These are phyloP conservation scores for Aphaenogaster ashmeadi DNA, from an alignment of 1,140 invertebrate genomes.

Conservation along the genomic window DNA sequence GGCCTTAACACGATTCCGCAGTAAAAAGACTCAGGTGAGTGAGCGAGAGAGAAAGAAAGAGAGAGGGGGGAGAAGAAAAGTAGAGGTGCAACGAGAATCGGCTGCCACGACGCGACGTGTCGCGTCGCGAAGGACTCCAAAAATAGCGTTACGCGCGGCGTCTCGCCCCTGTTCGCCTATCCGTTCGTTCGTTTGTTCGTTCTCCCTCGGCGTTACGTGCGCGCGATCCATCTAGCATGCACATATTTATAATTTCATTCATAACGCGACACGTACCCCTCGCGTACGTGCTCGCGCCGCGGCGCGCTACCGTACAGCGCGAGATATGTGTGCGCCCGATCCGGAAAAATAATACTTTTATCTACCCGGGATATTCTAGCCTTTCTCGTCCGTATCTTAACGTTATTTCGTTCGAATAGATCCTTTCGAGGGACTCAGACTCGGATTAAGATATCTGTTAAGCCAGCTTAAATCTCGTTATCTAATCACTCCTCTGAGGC, in stretches of 20 bases:
- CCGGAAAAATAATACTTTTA: not conserved
- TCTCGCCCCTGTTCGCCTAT: not conserved
- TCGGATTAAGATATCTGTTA: not conserved
- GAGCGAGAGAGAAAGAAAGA: not conserved
- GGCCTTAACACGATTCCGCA: slow-evolving; percentile 24
- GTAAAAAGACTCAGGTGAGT: not conserved
- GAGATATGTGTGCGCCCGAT: not conserved
- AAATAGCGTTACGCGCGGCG: slow-evolving; percentile 63
- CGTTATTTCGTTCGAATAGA: not conserved
- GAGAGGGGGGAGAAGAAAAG: not conserved
- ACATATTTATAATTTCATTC: slow-evolving; percentile 80
- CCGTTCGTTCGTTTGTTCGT: slow-evolving; percentile 11
- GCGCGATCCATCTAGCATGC: slow-evolving; percentile 71
- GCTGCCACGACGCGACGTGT: not conserved
- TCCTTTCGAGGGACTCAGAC: not conserved
- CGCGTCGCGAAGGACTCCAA: slow-evolving; percentile 46
- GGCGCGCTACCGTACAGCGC: not conserved
- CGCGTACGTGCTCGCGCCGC: slow-evolving; percentile 50
- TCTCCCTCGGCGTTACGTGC: slow-evolving; percentile 66
- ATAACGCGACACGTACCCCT: slow-evolving; percentile 71
- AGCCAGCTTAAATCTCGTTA: not conserved
- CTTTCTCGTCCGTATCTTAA: not conserved
- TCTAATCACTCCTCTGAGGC: not conserved
- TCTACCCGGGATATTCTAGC: not conserved
- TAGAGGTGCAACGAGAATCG: slow-evolving; percentile 14